Conservation (phyloP, 1,140 invertebrate genomes). For the Aleiodes sp. region DNA sequence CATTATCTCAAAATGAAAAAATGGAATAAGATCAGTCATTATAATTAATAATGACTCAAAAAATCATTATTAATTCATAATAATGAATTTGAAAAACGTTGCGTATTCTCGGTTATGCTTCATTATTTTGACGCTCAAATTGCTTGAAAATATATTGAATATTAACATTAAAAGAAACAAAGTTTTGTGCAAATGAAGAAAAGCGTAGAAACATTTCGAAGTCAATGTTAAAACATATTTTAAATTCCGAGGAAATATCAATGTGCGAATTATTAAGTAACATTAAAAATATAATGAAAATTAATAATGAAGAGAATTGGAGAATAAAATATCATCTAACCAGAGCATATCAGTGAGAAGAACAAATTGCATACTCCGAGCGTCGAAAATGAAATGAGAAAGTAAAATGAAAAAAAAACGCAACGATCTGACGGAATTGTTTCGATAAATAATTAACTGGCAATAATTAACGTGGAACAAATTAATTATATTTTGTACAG, state of each 20-base stretch:
- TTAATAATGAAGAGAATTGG: background rate
- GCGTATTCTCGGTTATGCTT: background rate
- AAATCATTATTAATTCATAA: background rate
- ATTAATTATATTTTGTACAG: conserved; percentile 54
- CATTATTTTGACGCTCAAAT: conserved; percentile 19
- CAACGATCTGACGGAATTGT: conserved; percentile 29
- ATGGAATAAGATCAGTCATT: no score
- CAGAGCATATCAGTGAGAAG: background rate
- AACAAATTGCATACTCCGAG: background rate
- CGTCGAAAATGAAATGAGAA: background rate
- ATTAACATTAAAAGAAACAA: background rate
- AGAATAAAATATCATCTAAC: background rate
- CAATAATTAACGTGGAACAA: conserved; percentile 52
- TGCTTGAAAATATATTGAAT: background rate
- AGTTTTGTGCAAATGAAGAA: background rate
- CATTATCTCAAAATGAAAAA: no score
- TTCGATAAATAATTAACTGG: conserved; percentile 35
- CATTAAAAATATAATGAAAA: background rate
- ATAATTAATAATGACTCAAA: background rate
- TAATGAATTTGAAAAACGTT: background rate
- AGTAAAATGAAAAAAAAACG: conserved; percentile 13
- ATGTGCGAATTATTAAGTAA: background rate
- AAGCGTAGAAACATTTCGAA: background rate
- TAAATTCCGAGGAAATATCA: background rate
- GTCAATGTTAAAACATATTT: conserved; percentile 14